Evolutionary conservation across 2,113 vertebrate species (phyloP).

Genomic region (Sprattus sprattus): DNA sequence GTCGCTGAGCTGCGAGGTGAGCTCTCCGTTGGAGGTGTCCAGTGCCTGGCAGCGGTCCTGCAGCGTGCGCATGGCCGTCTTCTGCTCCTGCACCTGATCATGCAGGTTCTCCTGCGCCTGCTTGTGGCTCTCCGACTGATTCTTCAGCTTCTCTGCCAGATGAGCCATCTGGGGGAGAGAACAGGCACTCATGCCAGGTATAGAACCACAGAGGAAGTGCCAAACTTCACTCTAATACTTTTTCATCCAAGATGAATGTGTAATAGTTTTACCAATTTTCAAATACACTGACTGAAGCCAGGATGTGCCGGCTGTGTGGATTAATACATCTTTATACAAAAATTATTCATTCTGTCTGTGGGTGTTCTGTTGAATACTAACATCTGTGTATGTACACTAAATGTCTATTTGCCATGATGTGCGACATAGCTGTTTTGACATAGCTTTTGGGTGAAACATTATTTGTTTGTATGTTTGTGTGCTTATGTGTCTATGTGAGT

Average conservation of each 20-base stretch:
- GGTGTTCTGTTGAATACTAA: not conserved
- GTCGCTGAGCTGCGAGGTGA: conserved; percentile 84
- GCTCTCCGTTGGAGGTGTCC: conserved; percentile 80
- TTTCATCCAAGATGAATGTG: too few species aligned
- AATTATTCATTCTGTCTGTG: not conserved
- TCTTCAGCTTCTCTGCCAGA: conserved; percentile 92
- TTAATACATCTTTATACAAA: too few species aligned
- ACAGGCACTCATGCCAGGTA: not conserved
- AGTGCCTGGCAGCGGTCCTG: conserved; percentile 88
- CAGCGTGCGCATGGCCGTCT: conserved; percentile 83
- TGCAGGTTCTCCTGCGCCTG: conserved; percentile 97
- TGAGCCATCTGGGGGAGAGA: conserved; percentile 79
- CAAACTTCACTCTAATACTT: too few species aligned
- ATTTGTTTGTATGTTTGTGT: not conserved
- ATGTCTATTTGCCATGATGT: not conserved
- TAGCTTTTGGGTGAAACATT: not conserved
- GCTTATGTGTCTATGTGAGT: not conserved
- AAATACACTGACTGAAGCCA: too few species aligned
- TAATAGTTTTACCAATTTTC: too few species aligned
- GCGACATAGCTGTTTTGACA: not conserved
- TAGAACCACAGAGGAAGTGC: not conserved
- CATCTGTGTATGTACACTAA: not conserved
- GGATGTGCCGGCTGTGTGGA: too few species aligned
- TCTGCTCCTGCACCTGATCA: conserved; percentile 95
- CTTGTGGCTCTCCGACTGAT: conserved; percentile 97